Base-by-base conservation (phyloP, 2,888 invertebrate species). In the Nomada goodeniana region DNA sequence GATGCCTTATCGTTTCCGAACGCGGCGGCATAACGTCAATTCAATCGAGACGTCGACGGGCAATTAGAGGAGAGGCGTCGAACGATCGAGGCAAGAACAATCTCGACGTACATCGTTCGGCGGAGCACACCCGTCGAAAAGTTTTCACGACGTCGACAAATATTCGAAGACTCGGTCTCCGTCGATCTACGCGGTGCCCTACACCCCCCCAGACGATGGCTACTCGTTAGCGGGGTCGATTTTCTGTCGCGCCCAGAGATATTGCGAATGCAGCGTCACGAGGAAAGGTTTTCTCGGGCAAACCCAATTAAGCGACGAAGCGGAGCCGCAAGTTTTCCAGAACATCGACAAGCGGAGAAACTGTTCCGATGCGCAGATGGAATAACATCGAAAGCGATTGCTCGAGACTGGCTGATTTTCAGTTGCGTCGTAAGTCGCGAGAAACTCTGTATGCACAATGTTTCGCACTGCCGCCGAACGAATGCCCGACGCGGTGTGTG, bases 271-370 rank as follows among this genome's bases (percentile, higher is more conserved):
- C 29, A 68, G 61, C 63, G 70, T 75, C 63, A 64, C 36, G 44
- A 72, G 72, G 52, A 60, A 81, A 82, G 82, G 84, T 80, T 86
- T 80, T 73, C 76, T 61, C 75, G 76, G 59, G 82, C 77, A 87
- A 87, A 87, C 83, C 81, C 76, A 85, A 87, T 87, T 84, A 84
- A 83, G 81, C 76, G 78, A 80, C 73, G 71, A 67, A 72, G 73
- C 77, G 70, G 69, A 77, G 65, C 50, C 82, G 74, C 79, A 85
- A 83, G 85, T 87, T 85, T 57, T 47, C 83, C 74, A 68, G 65
- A 69, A 83, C 70, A 70, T 70, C 73, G 63, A 55, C 68, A 71
- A 83, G 59, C 79, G 69, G 80, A 85, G 77, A 78, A 77, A 83
- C 71, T 79, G 75, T 82, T 77, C 84, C 84, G 73, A 76, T 78